Base-by-base conservation (phyloP, 2,888 invertebrate genomes). In the Eucriotettix oculatus region DNA sequence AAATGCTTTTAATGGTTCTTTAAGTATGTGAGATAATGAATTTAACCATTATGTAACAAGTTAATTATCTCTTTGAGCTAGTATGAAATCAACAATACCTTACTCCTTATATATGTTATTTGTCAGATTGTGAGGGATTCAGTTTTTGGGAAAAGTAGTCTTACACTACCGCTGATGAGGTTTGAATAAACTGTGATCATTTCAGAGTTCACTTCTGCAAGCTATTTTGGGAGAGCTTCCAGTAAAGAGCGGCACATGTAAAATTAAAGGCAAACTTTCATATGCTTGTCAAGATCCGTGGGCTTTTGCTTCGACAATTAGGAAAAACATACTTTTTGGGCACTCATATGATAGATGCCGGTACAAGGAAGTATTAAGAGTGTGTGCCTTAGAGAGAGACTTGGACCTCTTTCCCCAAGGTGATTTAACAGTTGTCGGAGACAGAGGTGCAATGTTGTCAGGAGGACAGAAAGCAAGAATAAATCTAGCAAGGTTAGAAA, bases 291-390 rank as follows among this genome's bases (percentile, higher is more conserved):
- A 92, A 73, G 89, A 92, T 70, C 82, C 93, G 10, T 94, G 93
- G 93, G 80, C 87, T 0, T 87, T 87, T 70, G 83, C 83, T 1
- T 81, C 82, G 16, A 84, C 87, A 1, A 79, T 94, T 1, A 76
- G 87, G 57, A 89, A 91, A 69, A 94, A 94, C 73, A 90, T 94
- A 67, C 71, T 87, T n/a, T 93, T 94, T 71, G 92, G 92, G 1
- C 73, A 80, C 65, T 74, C 79, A 0, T 86, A 76, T 68, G 78
- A 84, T 63, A 75, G 78, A 57, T 76, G 76, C 59, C 77, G 81
- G 68, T 71, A 71, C 60, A 62, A 66, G 29, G 61, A 65, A 44
- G 82, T 85, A 5, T 76, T 87, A 53, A 78, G 75, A 64, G 84
- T 78, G 0, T 86, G 86, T 68, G 83, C 83, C 2, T 69, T 88